Evolutionary conservation across 2,797 vertebrate species (phyloP).

Genomic region (Scolopax rusticola): DNA sequence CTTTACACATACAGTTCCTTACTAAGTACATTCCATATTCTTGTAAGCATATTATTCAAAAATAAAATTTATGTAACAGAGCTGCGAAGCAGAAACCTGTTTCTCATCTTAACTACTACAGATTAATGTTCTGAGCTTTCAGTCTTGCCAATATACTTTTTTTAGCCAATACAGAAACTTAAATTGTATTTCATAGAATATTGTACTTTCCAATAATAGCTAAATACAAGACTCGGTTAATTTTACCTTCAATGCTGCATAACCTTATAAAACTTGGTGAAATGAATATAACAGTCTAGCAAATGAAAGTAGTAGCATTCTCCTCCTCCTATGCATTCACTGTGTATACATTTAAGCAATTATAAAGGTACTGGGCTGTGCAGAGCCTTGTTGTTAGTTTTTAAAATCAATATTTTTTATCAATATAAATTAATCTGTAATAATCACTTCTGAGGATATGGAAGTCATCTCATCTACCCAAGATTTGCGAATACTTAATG

Average conservation of each 20-base stretch:
- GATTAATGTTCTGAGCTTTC: background rate
- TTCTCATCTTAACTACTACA: background rate
- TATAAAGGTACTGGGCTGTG: background rate
- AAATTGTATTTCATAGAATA: background rate
- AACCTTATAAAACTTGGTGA: background rate
- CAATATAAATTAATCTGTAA: background rate
- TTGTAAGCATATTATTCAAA: background rate
- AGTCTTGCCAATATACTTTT: background rate
- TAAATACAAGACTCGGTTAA: background rate
- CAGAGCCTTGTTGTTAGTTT: background rate
- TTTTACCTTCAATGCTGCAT: background rate
- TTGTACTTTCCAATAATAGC: background rate
- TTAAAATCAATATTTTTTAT: conserved; percentile 22
- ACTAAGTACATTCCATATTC: background rate
- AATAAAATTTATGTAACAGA: background rate
- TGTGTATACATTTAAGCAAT: background rate
- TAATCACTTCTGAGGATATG: background rate
- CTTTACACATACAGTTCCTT: background rate
- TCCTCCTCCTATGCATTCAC: background rate
- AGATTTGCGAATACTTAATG: background rate
- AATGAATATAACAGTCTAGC: background rate
- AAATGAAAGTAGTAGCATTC: background rate
- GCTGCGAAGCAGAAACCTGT: background rate
- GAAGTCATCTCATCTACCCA: background rate
- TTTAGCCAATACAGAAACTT: background rate